Evolutionary conservation across 2,888 invertebrate species (phyloP).

Genomic region (Pycnomerus fuliginosus): DNA sequence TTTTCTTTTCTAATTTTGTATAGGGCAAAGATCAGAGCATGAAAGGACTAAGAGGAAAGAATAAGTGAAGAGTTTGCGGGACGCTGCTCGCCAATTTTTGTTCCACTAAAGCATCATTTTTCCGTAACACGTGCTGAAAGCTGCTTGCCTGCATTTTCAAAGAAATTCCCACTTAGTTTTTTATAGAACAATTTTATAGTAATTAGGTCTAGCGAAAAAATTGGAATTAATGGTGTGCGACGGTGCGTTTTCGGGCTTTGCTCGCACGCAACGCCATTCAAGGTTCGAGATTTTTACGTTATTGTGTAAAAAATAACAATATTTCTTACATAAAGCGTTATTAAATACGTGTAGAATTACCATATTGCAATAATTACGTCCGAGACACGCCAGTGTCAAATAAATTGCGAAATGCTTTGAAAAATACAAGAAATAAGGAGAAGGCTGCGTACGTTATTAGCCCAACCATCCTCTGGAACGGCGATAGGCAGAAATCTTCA

Average conservation of each 20-base stretch:
- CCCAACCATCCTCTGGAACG: slow-evolving; percentile 14
- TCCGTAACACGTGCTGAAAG: too few relatives aligned
- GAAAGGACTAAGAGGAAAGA: too few relatives aligned
- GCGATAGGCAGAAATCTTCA: slow-evolving; percentile 1
- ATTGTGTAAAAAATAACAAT: slow-evolving; percentile 12
- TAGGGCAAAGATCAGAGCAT: too few relatives aligned
- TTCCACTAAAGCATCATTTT: too few relatives aligned
- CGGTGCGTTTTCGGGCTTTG: slow-evolving; percentile 8
- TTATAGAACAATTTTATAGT: too few relatives aligned
- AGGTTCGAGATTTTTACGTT: slow-evolving; percentile 7
- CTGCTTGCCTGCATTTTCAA: too few relatives aligned
- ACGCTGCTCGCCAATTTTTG: too few relatives aligned
- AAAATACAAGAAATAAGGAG: too few relatives aligned
- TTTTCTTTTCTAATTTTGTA: too few relatives aligned
- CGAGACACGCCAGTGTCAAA: slow-evolving; percentile 19
- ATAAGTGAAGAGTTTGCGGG: too few relatives aligned
- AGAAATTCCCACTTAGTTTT: too few relatives aligned
- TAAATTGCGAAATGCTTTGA: slow-evolving; percentile 21
- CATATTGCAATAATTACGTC: slow-evolving; percentile 9
- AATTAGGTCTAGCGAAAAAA: too few relatives aligned
- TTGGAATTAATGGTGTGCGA: slow-evolving; percentile 11
- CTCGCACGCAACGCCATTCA: slow-evolving; percentile 6
- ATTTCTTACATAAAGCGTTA: slow-evolving; percentile 3
- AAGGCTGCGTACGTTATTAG: slow-evolving; percentile 16
- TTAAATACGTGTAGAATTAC: slow-evolving; percentile 7